phyloP scores from a whole-genome alignment of 2,888 invertebrate genomes.

The Euzophera pinguis region DNA sequence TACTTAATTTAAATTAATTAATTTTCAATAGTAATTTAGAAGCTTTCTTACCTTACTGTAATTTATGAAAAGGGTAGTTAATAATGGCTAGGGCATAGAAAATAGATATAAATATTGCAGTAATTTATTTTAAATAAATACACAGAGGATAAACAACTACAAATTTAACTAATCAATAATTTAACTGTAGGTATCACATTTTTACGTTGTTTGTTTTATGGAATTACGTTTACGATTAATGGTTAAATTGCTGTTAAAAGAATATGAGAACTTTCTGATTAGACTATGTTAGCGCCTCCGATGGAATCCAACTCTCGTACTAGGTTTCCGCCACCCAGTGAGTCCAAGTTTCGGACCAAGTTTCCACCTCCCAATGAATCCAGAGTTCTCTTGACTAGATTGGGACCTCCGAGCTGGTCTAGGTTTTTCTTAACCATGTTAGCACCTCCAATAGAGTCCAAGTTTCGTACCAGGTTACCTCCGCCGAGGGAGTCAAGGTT shows the following conservation, averaged over 20 bases:
- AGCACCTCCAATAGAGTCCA: conserved; percentile 61
- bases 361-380: conserved; percentile 68
- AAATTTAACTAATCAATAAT: conserved; percentile 8
- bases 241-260: background rate
- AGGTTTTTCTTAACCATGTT: conserved; percentile 67
- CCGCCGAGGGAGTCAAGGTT: conserved; percentile 65
- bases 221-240: conserved; percentile 9
- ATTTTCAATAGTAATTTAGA: no score
- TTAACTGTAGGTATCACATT: conserved; percentile 17
- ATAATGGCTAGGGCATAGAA: background rate
- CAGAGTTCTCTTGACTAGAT: conserved; percentile 61
- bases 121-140: conserved; percentile 17
- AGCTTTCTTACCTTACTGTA: background rate
- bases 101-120: conserved; percentile 4
- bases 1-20: no score
- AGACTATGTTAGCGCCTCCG: background rate
- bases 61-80: background rate
- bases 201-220: conserved; percentile 21
- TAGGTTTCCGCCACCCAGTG: conserved; percentile 59
- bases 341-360: conserved; percentile 60
- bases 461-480: conserved; percentile 62
- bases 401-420: conserved; percentile 64
- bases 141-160: conserved; percentile 12
- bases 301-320: conserved; percentile 40
- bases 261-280: background rate